Evolutionary conservation across 2,888 invertebrate species (phyloP), one percentile per base, ranked within the genome.

Genomic region (Ormia ochracea): DNA sequence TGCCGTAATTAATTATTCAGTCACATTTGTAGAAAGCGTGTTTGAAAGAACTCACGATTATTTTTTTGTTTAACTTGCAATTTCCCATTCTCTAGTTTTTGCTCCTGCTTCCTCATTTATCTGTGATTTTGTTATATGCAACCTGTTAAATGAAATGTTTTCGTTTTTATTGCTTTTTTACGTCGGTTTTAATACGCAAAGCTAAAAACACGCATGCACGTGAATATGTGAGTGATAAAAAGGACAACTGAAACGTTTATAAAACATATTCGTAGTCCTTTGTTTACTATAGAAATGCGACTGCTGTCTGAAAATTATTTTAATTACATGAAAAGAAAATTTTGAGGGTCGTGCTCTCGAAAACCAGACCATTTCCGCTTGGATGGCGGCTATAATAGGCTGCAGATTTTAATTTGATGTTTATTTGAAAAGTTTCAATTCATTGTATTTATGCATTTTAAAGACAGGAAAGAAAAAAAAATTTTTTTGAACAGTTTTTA

Each of bases 1-100:
- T 50, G 38, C 14, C 52, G 61, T 66, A 58, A 58, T 50, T 48
- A 58, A 66, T 74, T 74, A 65, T 31, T 41, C 14, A 38, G 31
- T 63, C 14, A 54, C 48, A 74, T 58, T 74, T 58, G 65, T 58
- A 6, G n/a, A 58, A 38, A 74, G 36, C 28, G 48, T 54, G 43
- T 54, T 54, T 26, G 41, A 48, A 56, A 48, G 10, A 23, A 12
- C 23, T 36, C 17, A 36, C 12, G 5, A 12, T 23, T 10, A 4
- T 2, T 38, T 23, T 38, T 14, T 19, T 4, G 0, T 17, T 23
- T 12, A 2, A n/a, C 12, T 38, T 28, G 3, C 6, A 4, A 19
- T 38, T 26, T 2, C n/a, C n/a, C 43, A 7, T 41, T 59, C 14
- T 33, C 12, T 33, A n/a, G 12, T 43, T n/a, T 31, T 3, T 33